phyloP scores from a whole-genome alignment of 2,888 invertebrate genomes.

The Tenthredo scrophulariae region DNA sequence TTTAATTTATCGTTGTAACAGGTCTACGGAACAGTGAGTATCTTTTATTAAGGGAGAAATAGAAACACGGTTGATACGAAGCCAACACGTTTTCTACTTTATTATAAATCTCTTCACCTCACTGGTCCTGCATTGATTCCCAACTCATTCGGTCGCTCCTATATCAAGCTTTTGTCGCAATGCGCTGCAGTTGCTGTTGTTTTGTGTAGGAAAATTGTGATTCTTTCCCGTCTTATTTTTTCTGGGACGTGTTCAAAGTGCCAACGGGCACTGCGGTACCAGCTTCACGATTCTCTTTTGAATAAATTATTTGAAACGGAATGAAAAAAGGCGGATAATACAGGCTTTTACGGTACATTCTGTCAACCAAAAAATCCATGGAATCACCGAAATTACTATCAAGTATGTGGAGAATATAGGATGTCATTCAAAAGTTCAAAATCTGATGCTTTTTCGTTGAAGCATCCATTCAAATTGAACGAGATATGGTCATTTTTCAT shows the following conservation, averaged over 20 bases:
- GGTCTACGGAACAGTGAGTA: background rate
- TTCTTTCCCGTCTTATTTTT: background rate
- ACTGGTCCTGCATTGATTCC: constrained; percentile 20
- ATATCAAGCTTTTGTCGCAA: constrained; percentile 38
- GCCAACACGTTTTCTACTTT: constrained; percentile 9
- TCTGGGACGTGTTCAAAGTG: constrained; percentile 12
- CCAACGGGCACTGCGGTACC: background rate
- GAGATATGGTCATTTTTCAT: too few species aligned
- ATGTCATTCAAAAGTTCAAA: too few species aligned
- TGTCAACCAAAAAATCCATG: too few species aligned
- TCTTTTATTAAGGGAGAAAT: background rate
- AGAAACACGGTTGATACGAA: background rate
- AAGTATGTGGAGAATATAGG: too few species aligned
- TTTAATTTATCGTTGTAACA: constrained; percentile 34
- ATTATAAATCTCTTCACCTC: constrained; percentile 5
- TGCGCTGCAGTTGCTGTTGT: constrained; percentile 34
- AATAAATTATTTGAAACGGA: background rate
- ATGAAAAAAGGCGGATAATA: background rate
- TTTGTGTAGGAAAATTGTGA: background rate
- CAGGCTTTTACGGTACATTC: too few species aligned
- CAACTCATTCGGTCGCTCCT: background rate
- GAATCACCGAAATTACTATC: too few species aligned
- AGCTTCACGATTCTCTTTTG: background rate
- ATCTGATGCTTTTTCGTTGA: too few species aligned
- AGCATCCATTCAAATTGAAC: too few species aligned